These are phyloP conservation scores for Hephaestus fuliginosus DNA, from an alignment of 2,797 vertebrate species.

Conservation along the genomic window DNA sequence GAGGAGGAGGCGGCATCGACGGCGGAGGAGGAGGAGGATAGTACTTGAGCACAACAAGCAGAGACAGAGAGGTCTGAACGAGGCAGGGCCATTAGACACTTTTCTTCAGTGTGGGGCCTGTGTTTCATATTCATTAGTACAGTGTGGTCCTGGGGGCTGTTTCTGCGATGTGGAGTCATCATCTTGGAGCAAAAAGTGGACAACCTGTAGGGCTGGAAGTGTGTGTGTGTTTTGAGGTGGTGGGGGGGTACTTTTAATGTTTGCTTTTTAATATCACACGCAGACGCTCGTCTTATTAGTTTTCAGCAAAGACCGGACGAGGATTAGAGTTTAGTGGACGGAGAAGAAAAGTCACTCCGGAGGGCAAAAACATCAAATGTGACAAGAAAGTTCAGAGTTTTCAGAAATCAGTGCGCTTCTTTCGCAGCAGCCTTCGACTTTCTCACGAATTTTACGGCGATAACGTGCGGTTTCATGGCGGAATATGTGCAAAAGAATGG, in stretches of 20 bases:
- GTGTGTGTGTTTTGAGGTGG: no score
- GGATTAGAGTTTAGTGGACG: no score
- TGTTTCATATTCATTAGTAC: constrained; percentile 52
- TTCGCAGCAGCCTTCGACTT: neutral
- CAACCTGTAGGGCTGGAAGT: constrained; percentile 40
- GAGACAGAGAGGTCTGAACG: constrained; percentile 65
- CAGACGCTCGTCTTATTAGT: neutral
- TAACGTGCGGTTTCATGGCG: neutral
- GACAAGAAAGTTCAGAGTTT: neutral
- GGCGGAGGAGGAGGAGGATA: constrained; percentile 63
- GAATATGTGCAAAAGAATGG: neutral
- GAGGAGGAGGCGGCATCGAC: constrained; percentile 57
- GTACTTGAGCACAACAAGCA: constrained; percentile 68
- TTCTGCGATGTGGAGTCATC: constrained; percentile 34
- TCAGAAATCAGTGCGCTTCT: neutral
- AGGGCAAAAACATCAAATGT: neutral
- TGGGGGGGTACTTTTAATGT: neutral
- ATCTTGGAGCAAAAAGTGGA: constrained; percentile 30
- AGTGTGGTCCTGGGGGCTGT: constrained; percentile 37
- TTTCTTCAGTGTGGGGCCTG: constrained; percentile 49
- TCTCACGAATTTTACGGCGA: neutral
- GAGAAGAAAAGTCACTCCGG: neutral
- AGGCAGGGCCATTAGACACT: constrained; percentile 60
- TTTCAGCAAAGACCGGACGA: neutral
- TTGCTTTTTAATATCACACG: neutral